phyloP scores from a whole-genome alignment of 1,140 invertebrate species.

The Drosophila nannoptera region DNA sequence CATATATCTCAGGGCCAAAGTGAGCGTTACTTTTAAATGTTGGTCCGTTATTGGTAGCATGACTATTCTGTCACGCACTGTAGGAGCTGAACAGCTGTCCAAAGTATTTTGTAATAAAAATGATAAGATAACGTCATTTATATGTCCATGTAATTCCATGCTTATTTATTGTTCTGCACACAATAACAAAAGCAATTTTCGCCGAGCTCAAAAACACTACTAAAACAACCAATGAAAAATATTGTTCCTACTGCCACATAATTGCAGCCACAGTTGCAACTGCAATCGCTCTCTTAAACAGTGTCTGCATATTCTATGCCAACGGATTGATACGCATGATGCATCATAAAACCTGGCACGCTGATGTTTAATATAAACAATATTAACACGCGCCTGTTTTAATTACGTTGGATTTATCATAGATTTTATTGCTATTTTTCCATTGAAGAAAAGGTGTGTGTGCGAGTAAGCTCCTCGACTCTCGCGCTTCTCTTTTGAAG shows the following conservation, averaged over 20 bases:
- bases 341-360: conserved; percentile 21
- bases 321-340: background rate
- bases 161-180: conserved; percentile 1
- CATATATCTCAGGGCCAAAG: background rate
- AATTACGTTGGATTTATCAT: conserved; percentile 26
- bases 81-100: conserved; percentile 12
- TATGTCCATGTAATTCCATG: conserved; percentile 13
- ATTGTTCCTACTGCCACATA: background rate
- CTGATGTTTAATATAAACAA: conserved; percentile 17
- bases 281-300: background rate
- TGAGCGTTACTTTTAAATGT: background rate
- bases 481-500: conserved; percentile 9
- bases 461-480: conserved; percentile 1
- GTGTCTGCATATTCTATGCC: background rate
- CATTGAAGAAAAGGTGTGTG: conserved; percentile 38
- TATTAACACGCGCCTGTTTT: conserved; percentile 40
- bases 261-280: background rate
- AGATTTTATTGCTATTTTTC: conserved; percentile 43
- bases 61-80: conserved; percentile 17
- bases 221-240: background rate
- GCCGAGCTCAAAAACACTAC: background rate
- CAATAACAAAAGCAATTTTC: conserved; percentile 33
- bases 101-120: conserved; percentile 14
- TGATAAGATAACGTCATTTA: conserved; percentile 25
- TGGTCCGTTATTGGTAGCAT: background rate